Percentiles rank a stretch among this genome's conserved stretches.
phyloP scores from a whole-genome alignment of 2,113 vertebrate genomes.

The Crotalus viridis region DNA sequence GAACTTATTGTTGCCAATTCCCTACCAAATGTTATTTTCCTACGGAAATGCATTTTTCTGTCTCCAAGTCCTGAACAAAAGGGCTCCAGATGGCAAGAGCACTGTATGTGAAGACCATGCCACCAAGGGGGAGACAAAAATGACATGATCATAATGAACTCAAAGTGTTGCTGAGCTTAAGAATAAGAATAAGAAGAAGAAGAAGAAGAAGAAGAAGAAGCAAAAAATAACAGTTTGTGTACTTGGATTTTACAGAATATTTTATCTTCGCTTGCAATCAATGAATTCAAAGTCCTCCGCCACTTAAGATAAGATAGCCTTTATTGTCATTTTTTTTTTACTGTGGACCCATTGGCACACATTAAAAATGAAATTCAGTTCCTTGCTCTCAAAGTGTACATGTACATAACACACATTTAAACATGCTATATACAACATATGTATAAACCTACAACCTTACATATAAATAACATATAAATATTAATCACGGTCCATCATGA shows the following conservation, averaged over 20 bases:
- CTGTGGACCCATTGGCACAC: no score
- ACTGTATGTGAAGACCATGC: conserved; percentile 41
- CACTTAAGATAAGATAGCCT: neutral
- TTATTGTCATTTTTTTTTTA: no score
- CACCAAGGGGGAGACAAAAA: neutral
- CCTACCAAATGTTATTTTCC: conserved; percentile 58
- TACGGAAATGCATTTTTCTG: conserved; percentile 46
- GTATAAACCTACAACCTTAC: no score
- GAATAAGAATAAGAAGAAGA: no score
- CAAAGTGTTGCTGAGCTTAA: conserved; percentile 9
- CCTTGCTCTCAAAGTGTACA: no score
- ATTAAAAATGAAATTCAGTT: no score
- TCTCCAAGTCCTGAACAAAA: conserved; percentile 48
- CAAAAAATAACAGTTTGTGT: neutral
- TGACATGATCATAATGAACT: conserved; percentile 34
- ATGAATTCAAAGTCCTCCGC: neutral
- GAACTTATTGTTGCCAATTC: conserved; percentile 54
- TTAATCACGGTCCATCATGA: no score
- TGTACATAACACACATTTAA: no score
- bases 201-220: no score
- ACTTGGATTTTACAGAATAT: neutral
- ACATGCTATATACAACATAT: no score
- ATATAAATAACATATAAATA: no score
- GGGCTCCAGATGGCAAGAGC: conserved; percentile 54
- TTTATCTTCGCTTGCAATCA: neutral